Base-by-base conservation (phyloP, 2,888 invertebrate species). In the Drosophila meridionalis region DNA sequence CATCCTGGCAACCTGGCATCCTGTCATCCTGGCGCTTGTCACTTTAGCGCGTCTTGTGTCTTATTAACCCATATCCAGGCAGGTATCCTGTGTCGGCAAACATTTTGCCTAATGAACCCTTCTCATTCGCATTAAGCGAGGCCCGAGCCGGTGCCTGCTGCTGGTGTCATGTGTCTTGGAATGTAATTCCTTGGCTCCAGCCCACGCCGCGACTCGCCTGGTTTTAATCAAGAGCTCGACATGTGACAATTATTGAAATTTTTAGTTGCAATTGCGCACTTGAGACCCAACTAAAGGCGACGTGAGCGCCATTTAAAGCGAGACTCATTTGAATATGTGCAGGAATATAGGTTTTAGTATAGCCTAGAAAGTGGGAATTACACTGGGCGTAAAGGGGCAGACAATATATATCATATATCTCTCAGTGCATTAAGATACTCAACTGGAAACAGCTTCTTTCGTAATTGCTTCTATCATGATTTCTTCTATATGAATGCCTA, bases 171-270 rank as follows among this genome's bases (percentile, higher is more conserved):
- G 50, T 56, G 69, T 11, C 61, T 69, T 56, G 43, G n/a, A 69
- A 30, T 38, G 47, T 43, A 61, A 64, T 73, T 32, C 73, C 69
- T 55, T 59, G 43, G 52, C 69, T 43, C 60, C 56, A 47, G 62
- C 67, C 55, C 26, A 26, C 26, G 8, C 40, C 28, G 4, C 38
- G n/a, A 12, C 75, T 53, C 12, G 26, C 47, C 86, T 80, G 62
- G 73, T 74, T 82, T 85, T 85, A 85, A 89, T 85, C 89, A 85
- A 83, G 88, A 70, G 79, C 70, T 89, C 74, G 74, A 85, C 82
- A 87, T 85, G 82, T 77, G 89, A 87, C 87, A 85, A 89, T 89
- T 85, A 85, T 89, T 87, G 85, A 89, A 85, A 83, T 69, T 82
- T 69, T 69, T 55, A 76, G 71, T 65, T 73, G 65, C 64, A 62